Percentiles rank a stretch among this genome's conserved stretches.
These are phyloP conservation scores for Meiosimyza platycephala DNA, from an alignment of 2,888 invertebrate species.

Conservation along the genomic window DNA sequence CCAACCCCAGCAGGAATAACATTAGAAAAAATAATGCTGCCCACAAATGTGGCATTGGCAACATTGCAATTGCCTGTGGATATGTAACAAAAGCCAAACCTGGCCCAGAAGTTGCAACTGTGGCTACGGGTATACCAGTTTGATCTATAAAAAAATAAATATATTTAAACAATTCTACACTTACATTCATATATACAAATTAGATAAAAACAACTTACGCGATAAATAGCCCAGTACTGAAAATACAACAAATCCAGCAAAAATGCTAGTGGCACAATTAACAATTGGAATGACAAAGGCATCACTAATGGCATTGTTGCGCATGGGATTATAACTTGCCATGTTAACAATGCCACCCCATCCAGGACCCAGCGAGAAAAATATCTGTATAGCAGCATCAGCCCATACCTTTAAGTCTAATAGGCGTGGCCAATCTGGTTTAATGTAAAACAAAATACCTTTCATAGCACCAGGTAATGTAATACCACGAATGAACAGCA, in stretches of 20 bases:
- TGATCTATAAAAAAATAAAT: conserved; percentile 62
- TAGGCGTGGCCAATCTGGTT: conserved; percentile 82
- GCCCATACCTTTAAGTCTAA: conserved; percentile 87
- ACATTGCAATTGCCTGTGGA: conserved; percentile 80
- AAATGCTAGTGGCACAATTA: conserved; percentile 81
- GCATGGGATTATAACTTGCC: conserved; percentile 85
- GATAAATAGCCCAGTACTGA: conserved; percentile 83
- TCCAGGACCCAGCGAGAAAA: conserved; percentile 89
- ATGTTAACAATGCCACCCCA: conserved; percentile 88
- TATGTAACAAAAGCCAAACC: conserved; percentile 84
- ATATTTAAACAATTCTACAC: not conserved
- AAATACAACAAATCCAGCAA: conserved; percentile 84
- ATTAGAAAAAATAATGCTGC: conserved; percentile 81
- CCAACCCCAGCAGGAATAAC: conserved; percentile 85
- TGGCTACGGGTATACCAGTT: conserved; percentile 78
- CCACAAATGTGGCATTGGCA: conserved; percentile 83
- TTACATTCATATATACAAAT: not conserved
- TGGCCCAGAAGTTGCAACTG: conserved; percentile 83
- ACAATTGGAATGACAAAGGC: conserved; percentile 78
- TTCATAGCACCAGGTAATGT: conserved; percentile 83
- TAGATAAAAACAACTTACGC: conserved; percentile 52
- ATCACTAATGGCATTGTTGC: conserved; percentile 75
- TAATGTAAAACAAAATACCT: conserved; percentile 81
- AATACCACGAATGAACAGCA: conserved; percentile 80
- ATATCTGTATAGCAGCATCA: conserved; percentile 92